A percentile compares a stretch with the other conserved stretches of the same genome.
Evolutionary conservation across 2,113 vertebrate genomes (phyloP).

Genomic region (Phyllostomus discolor): DNA sequence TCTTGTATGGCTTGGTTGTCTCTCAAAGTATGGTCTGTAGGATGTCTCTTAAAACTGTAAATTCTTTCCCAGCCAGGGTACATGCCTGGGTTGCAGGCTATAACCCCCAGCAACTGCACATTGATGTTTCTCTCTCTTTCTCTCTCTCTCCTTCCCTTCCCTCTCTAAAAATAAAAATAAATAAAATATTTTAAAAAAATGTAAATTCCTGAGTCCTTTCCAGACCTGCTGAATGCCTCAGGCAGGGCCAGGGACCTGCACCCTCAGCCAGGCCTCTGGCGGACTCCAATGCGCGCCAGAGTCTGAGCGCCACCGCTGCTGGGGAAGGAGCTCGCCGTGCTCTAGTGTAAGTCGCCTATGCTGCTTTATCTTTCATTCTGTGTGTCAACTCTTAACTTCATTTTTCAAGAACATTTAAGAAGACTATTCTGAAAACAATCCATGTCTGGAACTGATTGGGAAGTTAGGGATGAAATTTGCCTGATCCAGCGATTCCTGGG

Average conservation of each 20-base stretch:
- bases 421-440: background rate
- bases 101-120: no score
- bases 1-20: background rate
- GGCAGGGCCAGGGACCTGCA: background rate
- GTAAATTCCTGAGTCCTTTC: background rate
- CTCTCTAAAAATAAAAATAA: no score
- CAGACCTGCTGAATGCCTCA: background rate
- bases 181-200: background rate
- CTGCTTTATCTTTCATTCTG: background rate
- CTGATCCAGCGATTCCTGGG: background rate
- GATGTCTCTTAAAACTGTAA: background rate
- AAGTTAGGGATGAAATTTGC: background rate
- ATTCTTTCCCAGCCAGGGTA: background rate
- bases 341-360: background rate
- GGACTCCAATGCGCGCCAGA: background rate
- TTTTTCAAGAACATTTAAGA: background rate
- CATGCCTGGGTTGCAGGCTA: no score
- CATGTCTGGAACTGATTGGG: background rate
- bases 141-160: no score
- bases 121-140: no score
- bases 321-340: background rate
- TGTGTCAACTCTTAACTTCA: background rate
- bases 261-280: background rate
- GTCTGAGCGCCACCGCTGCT: background rate
- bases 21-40: background rate